Conservation (phyloP, 2,888 invertebrate species). For the Dorcus hopei region DNA sequence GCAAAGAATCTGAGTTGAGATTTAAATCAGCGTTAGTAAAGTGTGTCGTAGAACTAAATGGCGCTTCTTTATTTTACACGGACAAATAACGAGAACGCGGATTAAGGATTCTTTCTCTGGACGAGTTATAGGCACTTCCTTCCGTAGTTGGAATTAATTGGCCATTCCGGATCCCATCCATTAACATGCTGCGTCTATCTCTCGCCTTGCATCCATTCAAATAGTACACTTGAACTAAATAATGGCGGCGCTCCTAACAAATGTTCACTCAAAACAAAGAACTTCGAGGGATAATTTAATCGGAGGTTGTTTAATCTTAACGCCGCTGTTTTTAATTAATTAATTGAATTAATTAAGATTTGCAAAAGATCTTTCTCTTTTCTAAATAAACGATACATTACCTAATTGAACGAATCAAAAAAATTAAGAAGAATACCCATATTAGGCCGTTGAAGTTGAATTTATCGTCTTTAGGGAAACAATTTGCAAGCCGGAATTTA, state of each 20-base stretch:
- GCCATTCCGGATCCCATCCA: slow-evolving; percentile 35
- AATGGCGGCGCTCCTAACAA: background rate
- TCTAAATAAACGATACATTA: no score
- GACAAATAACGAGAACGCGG: slow-evolving; percentile 36
- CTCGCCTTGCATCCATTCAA: slow-evolving; percentile 18
- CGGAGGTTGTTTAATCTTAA: slow-evolving; percentile 14
- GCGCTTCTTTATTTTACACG: slow-evolving; percentile 31
- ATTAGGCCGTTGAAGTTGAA: no score
- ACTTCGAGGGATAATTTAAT: slow-evolving; percentile 14
- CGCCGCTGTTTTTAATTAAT: background rate
- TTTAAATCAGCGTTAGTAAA: slow-evolving; percentile 32
- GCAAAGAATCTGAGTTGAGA: slow-evolving; percentile 12
- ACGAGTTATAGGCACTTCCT: slow-evolving; percentile 39
- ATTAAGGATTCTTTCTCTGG: slow-evolving; percentile 37
- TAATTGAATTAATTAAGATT: no score
- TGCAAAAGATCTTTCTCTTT: no score
- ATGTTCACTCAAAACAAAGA: slow-evolving; percentile 9
- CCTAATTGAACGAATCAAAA: no score
- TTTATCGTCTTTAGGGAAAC: background rate
- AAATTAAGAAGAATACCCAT: no score
- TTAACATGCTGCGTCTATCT: slow-evolving; percentile 31
- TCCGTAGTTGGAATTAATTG: slow-evolving; percentile 36
- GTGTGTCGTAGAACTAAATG: slow-evolving; percentile 33
- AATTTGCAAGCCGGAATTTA: background rate
- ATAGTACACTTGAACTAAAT: background rate